These are phyloP conservation scores for Eonycteris spelaea DNA, from an alignment of 2,113 vertebrate species.

Conservation along the genomic window DNA sequence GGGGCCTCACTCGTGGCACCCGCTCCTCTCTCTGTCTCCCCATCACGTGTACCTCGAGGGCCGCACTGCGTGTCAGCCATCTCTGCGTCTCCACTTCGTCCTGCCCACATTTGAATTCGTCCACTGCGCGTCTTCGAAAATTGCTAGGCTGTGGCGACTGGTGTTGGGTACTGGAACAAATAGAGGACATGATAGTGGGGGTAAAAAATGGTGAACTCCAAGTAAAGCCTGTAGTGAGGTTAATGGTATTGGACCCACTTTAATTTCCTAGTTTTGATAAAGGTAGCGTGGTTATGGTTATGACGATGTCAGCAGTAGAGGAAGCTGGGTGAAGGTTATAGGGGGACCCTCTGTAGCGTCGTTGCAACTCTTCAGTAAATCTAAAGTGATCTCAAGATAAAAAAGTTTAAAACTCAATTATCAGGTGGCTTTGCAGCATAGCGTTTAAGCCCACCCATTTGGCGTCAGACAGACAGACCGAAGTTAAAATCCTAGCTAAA, in stretches of 20 bases:
- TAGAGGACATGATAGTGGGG: neutral
- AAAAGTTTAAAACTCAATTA: neutral
- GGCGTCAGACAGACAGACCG: neutral
- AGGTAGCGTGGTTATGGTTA: neutral
- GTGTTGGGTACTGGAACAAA: neutral
- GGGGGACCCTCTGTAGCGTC: neutral
- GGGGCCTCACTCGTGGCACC: neutral
- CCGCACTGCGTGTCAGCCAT: rapidly evolving
- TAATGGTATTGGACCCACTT: neutral
- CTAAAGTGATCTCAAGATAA: neutral
- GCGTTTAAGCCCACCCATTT: neutral
- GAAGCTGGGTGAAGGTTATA: neutral
- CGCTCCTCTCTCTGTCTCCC: neutral
- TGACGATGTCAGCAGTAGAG: neutral
- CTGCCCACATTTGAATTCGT: neutral
- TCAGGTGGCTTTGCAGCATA: neutral
- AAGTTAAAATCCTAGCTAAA: neutral
- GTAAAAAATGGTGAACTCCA: neutral
- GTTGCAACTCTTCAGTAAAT: neutral
- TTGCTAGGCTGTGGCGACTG: neutral
- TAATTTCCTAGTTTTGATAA: neutral
- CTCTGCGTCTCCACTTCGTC: neutral
- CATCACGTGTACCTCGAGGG: rapidly evolving
- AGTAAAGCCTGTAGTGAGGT: neutral
- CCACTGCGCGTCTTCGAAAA: neutral